Evolutionary conservation across 2,888 invertebrate species (phyloP).

Genomic region (Phengaris arion): DNA sequence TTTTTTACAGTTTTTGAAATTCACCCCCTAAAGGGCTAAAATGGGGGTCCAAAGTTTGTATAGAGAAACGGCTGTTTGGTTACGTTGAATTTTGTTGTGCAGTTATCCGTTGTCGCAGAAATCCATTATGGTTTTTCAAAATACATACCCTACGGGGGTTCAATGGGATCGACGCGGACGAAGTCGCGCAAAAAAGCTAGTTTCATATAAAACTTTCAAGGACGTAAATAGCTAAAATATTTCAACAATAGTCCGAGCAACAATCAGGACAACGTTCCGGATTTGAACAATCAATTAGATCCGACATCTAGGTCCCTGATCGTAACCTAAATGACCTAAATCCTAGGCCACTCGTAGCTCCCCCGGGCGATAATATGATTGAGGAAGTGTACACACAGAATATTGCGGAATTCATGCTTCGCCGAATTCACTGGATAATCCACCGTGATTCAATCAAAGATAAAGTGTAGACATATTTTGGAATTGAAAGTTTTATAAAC

Average conservation of each 20-base stretch:
- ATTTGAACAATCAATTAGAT: constrained; percentile 17
- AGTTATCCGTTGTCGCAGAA: too few relatives aligned
- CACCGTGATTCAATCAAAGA: neutral
- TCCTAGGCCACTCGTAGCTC: constrained; percentile 2
- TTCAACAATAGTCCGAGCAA: neutral
- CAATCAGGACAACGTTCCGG: neutral
- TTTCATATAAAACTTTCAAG: too few relatives aligned
- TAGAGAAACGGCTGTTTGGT: too few relatives aligned
- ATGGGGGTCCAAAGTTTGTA: too few relatives aligned
- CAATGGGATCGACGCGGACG: too few relatives aligned
- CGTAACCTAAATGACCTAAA: constrained; percentile 7
- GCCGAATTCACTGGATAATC: neutral
- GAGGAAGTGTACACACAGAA: neutral
- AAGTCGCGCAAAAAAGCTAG: too few relatives aligned
- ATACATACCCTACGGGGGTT: too few relatives aligned
- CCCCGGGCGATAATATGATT: neutral
- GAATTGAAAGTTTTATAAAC: too few relatives aligned
- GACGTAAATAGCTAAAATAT: neutral
- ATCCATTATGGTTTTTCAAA: too few relatives aligned
- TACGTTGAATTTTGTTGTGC: too few relatives aligned
- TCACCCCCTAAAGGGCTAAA: too few relatives aligned
- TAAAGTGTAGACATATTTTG: neutral
- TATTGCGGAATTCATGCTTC: neutral
- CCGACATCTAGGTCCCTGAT: neutral
- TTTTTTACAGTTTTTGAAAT: too few relatives aligned